These are phyloP conservation scores for Scolanthus callimorphus DNA, from an alignment of 92 coral and sea anemone genomes.

Conservation along the genomic window DNA sequence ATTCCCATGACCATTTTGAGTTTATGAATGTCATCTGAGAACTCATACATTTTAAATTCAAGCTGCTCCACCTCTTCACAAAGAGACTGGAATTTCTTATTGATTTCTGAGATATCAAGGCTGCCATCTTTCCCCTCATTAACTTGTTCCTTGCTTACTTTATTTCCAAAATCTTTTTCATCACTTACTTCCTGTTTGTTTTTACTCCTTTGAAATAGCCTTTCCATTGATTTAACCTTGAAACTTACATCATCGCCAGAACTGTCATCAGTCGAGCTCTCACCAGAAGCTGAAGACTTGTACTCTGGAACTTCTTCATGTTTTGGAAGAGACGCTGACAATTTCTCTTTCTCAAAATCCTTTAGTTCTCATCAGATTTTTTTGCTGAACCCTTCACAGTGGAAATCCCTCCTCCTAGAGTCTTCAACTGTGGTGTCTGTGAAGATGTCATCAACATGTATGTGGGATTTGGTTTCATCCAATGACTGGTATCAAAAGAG, in stretches of 20 bases:
- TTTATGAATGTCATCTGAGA: constrained; percentile 70
- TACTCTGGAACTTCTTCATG: constrained; percentile 73
- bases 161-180: constrained; percentile 2
- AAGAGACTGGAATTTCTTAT: constrained; percentile 49
- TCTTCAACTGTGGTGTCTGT: constrained; percentile 22
- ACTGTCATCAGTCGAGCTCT: constrained; percentile 52
- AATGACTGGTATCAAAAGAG: neutral
- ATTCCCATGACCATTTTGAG: constrained; percentile 69
- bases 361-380: neutral
- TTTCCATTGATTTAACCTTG: constrained; percentile 10
- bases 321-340: neutral
- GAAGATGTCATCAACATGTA: constrained; percentile 39
- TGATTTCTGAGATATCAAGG: constrained; percentile 54
- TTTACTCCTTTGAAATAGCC: no score
- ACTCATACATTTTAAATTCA: constrained; percentile 75
- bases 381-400: neutral
- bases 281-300: constrained; percentile 34
- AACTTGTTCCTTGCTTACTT: neutral
- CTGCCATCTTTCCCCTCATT: neutral
- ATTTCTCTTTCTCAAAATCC: constrained; percentile 3
- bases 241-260: constrained; percentile 5
- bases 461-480: constrained; percentile 27
- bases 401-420: constrained; percentile 4
- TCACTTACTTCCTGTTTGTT: neutral
- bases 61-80: constrained; percentile 78